Conservation (phyloP, 2,888 invertebrate genomes). For the Drosophila rubida region DNA sequence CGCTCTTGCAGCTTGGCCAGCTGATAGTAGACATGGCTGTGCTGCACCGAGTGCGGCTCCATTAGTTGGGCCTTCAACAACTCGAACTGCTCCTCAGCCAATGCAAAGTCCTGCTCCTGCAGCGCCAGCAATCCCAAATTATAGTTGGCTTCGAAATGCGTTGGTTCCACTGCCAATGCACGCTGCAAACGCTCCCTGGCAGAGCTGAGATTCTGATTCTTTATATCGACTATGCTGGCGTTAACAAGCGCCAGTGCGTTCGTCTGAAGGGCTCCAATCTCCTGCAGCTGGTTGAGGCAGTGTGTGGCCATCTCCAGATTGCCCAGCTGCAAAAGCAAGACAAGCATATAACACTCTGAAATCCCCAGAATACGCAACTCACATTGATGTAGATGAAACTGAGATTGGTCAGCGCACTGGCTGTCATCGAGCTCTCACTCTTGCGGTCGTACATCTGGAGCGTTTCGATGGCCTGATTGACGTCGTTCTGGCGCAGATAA, state of each 20-base stretch:
- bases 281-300: constrained; percentile 89
- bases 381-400: constrained; percentile 89
- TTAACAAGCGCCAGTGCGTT: constrained; percentile 94
- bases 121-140: constrained; percentile 88
- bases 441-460: constrained; percentile 94
- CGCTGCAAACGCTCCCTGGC: constrained; percentile 90
- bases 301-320: constrained; percentile 92
- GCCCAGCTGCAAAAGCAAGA: constrained; percentile 87
- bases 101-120: constrained; percentile 88
- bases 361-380: too few species aligned
- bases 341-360: too few species aligned
- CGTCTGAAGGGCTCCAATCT: constrained; percentile 88
- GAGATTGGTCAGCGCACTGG: constrained; percentile 93
- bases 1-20: constrained; percentile 91
- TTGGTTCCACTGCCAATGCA: constrained; percentile 92
- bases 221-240: constrained; percentile 92
- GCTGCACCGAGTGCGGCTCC: constrained; percentile 83
- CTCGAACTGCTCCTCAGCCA: constrained; percentile 91
- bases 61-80: constrained; percentile 87
- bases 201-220: constrained; percentile 89
- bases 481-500: constrained; percentile 92
- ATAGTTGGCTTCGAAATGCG: constrained; percentile 93
- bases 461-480: constrained; percentile 92
- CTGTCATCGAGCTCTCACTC: constrained; percentile 91
- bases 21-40: constrained; percentile 89